phyloP scores from a whole-genome alignment of 2,888 invertebrate genomes.

The Octonoba sinensis region DNA sequence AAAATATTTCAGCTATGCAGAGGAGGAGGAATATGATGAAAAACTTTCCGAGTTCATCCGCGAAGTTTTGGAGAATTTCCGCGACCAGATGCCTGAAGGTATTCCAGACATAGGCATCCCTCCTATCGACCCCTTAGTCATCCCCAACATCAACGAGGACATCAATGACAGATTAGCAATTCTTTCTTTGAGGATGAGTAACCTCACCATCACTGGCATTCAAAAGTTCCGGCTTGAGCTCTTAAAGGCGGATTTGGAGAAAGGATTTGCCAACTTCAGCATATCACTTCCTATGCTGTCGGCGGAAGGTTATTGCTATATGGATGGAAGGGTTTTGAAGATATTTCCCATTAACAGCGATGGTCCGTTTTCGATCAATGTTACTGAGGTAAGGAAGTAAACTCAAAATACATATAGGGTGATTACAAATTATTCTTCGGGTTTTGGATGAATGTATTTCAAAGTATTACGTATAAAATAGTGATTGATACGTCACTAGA shows the following conservation, averaged over 20 bases:
- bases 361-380: constrained; percentile 45
- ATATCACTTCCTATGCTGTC: constrained; percentile 35
- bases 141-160: constrained; percentile 46
- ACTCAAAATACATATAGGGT: no score
- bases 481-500: no score
- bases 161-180: constrained; percentile 42
- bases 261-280: constrained; percentile 51
- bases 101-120: constrained; percentile 54
- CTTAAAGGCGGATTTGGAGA: constrained; percentile 49
- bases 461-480: no score
- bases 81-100: constrained; percentile 53
- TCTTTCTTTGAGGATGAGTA: constrained; percentile 40
- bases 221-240: constrained; percentile 21
- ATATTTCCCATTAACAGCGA: constrained; percentile 50
- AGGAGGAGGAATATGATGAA: constrained; percentile 43
- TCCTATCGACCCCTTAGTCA: constrained; percentile 40
- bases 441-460: no score
- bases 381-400: constrained; percentile 6
- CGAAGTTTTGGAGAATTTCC: constrained; percentile 58
- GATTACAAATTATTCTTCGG: no score
- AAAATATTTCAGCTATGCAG: neutral
- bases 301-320: constrained; percentile 40
- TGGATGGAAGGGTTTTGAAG: constrained; percentile 53
- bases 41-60: constrained; percentile 36
- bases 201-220: constrained; percentile 43